Evolutionary conservation across 2,888 invertebrate genomes (phyloP).

Genomic region (Hydroisotoma schaefferi): DNA sequence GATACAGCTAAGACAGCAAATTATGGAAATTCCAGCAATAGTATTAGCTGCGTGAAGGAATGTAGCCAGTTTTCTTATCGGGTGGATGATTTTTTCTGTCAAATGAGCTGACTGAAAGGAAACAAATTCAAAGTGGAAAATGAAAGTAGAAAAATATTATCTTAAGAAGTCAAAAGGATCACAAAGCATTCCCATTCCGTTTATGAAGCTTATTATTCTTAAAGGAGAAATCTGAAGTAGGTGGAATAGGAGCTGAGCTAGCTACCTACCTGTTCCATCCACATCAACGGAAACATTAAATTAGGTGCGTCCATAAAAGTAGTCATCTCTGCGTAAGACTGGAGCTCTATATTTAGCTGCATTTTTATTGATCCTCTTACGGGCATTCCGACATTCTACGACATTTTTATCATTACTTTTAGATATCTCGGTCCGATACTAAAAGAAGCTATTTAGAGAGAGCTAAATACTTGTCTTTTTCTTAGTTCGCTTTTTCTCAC

Average conservation of each 20-base stretch:
- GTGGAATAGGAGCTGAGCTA: no score
- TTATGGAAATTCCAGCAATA: conserved; percentile 13
- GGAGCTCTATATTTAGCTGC: conserved; percentile 44
- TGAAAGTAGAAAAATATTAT: no score
- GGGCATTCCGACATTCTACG: conserved; percentile 40
- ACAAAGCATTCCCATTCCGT: no score
- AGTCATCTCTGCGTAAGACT: conserved; percentile 41
- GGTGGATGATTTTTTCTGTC: conserved; percentile 18
- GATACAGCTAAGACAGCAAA: conserved; percentile 11
- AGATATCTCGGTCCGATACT: neutral
- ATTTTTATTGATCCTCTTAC: conserved; percentile 36
- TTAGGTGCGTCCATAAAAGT: conserved; percentile 40
- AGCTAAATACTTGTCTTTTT: no score
- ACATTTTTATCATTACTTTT: neutral
- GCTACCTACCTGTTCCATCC: conserved; percentile 47
- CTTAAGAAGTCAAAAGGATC: no score
- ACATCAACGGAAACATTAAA: conserved; percentile 43
- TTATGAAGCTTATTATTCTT: no score
- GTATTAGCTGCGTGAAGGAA: conserved; percentile 12
- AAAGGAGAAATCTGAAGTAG: no score
- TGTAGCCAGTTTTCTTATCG: conserved; percentile 19
- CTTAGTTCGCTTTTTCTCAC: no score
- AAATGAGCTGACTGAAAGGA: conserved; percentile 28
- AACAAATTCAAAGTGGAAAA: no score
- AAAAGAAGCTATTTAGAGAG: neutral